phyloP scores from a whole-genome alignment of 1,140 invertebrate genomes.

The Andricus grossulariae region DNA sequence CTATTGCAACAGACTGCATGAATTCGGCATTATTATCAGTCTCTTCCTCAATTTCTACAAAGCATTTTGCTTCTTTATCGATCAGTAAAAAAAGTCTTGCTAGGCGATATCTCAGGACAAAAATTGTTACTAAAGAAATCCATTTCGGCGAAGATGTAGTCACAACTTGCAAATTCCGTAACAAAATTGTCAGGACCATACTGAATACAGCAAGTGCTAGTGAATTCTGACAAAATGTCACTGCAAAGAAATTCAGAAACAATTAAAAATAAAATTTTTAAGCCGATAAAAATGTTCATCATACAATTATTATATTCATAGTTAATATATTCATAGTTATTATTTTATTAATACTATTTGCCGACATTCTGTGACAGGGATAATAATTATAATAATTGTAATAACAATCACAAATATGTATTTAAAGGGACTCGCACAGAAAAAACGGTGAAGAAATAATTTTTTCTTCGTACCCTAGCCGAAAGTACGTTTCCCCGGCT shows the following conservation, averaged over 20 bases:
- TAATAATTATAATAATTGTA: no score
- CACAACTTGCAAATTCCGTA: conserved; percentile 63
- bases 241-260: conserved; percentile 53
- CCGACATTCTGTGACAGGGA: no score
- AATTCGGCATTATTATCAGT: conserved; percentile 49
- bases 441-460: no score
- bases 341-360: no score
- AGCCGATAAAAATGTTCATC: background rate
- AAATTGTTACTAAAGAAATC: conserved; percentile 50
- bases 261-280: background rate
- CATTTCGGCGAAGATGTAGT: conserved; percentile 56
- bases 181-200: conserved; percentile 69
- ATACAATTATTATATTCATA: background rate
- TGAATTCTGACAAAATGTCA: conserved; percentile 73
- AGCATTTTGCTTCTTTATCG: conserved; percentile 42
- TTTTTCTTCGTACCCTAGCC: no score
- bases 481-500: no score
- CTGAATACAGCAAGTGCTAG: conserved; percentile 71
- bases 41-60: conserved; percentile 35
- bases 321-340: background rate
- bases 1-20: conserved; percentile 2
- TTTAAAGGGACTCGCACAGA: no score
- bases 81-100: conserved; percentile 56
- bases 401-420: no score
- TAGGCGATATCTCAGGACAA: conserved; percentile 56